Conservation (phyloP, 1,140 invertebrate species). For the Periplaneta americana region DNA sequence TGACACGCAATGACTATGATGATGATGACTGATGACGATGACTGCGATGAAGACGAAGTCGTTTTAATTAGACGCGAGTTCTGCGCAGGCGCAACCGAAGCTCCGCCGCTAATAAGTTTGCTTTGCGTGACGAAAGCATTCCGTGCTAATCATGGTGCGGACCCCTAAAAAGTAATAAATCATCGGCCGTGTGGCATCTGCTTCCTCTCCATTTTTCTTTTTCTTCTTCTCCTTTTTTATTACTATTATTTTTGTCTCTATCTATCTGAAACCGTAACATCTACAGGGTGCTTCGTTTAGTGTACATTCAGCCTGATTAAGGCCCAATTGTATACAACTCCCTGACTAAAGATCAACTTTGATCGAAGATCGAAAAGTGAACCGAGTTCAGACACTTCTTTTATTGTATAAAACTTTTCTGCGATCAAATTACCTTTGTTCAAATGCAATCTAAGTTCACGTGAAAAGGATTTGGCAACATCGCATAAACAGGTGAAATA, state of each 20-base stretch:
- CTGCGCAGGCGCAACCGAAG: neutral
- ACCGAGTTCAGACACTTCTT: too few relatives aligned
- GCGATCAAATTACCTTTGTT: too few relatives aligned
- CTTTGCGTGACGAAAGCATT: slow-evolving; percentile 3
- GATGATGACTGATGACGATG: neutral
- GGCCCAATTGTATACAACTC: too few relatives aligned
- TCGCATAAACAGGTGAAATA: too few relatives aligned
- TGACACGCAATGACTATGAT: neutral
- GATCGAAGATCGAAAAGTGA: too few relatives aligned
- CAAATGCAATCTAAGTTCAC: too few relatives aligned
- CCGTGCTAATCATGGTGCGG: slow-evolving; percentile 7
- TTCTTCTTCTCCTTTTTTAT: slow-evolving; percentile 2
- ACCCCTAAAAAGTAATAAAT: slow-evolving; percentile 5
- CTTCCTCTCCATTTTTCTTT: slow-evolving; percentile 11
- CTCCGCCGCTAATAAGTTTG: slow-evolving; percentile 1
- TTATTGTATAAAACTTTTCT: too few relatives aligned
- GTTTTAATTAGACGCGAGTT: neutral
- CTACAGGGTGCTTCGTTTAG: neutral
- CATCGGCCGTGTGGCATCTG: slow-evolving; percentile 8
- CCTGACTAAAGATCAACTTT: too few relatives aligned
- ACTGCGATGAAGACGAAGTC: neutral
- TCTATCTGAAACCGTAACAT: neutral
- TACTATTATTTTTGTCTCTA: slow-evolving; percentile 1
- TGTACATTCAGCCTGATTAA: too few relatives aligned
- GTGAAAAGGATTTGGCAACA: too few relatives aligned